A percentile compares a stretch with the other conserved stretches of the same genome.
Conservation (phyloP, 2,797 vertebrate genomes). For the Ceryle rudis region DNA sequence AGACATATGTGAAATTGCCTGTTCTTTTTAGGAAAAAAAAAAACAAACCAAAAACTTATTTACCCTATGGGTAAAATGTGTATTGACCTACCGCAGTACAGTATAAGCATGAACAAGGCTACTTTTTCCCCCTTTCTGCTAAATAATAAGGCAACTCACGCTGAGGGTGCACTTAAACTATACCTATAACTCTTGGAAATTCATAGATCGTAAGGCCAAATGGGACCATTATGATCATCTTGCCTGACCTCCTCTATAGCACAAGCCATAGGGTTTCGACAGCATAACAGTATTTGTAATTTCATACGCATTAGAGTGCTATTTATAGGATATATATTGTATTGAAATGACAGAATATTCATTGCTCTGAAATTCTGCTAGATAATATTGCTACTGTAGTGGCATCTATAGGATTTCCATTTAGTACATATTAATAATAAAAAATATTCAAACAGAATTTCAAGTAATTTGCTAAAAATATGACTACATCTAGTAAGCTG, state of each 20-base stretch:
- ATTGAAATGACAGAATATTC: constrained; percentile 41
- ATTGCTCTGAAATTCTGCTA: constrained; percentile 28
- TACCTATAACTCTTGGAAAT: constrained; percentile 63
- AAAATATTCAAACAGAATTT: not conserved
- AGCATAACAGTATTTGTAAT: constrained; percentile 60
- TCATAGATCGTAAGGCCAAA: constrained; percentile 63
- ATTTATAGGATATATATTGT: constrained; percentile 51
- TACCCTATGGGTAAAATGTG: not conserved
- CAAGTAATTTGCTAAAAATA: not conserved
- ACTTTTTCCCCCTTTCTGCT: constrained; percentile 37
- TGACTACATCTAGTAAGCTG: not conserved
- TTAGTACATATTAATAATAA: not conserved
- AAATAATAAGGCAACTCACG: constrained; percentile 67
- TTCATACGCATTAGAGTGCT: constrained; percentile 51
- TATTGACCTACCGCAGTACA: constrained; percentile 3
- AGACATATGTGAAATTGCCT: not conserved
- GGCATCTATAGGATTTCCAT: not conserved
- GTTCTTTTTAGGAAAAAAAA: not conserved
- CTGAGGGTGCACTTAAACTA: constrained; percentile 60
- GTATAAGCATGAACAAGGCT: constrained; percentile 11
- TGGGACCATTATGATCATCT: constrained; percentile 63
- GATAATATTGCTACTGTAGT: not conserved
- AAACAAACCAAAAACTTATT: not conserved
- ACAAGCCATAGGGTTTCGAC: constrained; percentile 58
- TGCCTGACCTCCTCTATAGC: constrained; percentile 58